Evolutionary conservation across 2,888 invertebrate species (phyloP).

Genomic region (Agrotis ipsilon): DNA sequence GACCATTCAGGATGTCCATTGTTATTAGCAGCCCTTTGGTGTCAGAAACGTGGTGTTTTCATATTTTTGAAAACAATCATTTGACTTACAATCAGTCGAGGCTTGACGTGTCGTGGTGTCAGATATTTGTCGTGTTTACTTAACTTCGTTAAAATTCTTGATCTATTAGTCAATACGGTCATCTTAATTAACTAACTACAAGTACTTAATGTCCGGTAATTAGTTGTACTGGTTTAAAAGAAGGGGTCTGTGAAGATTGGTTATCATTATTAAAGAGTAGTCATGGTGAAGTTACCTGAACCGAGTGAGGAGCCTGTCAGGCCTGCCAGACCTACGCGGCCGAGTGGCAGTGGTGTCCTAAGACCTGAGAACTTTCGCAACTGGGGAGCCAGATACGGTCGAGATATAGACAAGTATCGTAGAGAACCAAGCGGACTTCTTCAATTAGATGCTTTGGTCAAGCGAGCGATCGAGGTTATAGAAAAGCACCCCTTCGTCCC

Average conservation of each 20-base stretch:
- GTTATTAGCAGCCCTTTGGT: conserved; percentile 46
- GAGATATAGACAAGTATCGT: conserved; percentile 52
- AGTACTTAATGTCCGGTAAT: conserved; percentile 28
- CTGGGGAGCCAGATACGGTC: conserved; percentile 69
- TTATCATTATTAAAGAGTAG: conserved; percentile 25
- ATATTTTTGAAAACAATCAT: conserved; percentile 50
- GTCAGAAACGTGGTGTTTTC: conserved; percentile 49
- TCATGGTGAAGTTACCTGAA: conserved; percentile 75
- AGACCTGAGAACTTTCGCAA: conserved; percentile 66
- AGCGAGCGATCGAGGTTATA: conserved; percentile 71
- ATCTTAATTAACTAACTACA: conserved; percentile 38
- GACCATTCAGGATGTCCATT: conserved; percentile 44
- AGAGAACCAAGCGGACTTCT: conserved; percentile 70
- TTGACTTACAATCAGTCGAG: conserved; percentile 11
- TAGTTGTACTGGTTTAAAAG: conserved; percentile 30
- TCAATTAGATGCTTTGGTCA: conserved; percentile 71
- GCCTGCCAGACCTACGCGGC: conserved; percentile 56
- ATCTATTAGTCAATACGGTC: conserved; percentile 31
- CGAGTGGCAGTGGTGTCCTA: conserved; percentile 55
- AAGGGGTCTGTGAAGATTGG: conserved; percentile 2
- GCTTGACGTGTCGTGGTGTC: conserved; percentile 11
- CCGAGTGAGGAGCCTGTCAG: conserved; percentile 62
- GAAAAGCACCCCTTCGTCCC: conserved; percentile 66
- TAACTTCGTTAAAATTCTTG: conserved; percentile 6
- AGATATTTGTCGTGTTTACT: conserved; percentile 26